Percentiles rank a stretch among this genome's conserved stretches.
Conservation (phyloP, 2,113 vertebrate species). For the Atrichornis clamosus region DNA sequence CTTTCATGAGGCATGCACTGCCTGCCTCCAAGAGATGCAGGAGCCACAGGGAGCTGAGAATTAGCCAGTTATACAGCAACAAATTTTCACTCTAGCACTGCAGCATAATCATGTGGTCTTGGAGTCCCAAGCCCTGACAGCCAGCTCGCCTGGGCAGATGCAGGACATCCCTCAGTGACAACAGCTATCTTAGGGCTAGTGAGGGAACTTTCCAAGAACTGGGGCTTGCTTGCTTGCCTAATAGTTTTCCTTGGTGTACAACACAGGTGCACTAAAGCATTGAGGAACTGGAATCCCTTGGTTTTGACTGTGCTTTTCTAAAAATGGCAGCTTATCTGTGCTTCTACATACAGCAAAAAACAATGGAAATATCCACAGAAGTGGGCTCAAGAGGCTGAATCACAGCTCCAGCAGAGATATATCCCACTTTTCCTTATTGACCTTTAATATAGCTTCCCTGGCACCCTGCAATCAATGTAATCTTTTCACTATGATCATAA, state of each 20-base stretch:
- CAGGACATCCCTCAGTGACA: background rate
- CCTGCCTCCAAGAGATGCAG: background rate
- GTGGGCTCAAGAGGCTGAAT: slow-evolving; percentile 23
- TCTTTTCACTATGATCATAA: slow-evolving; percentile 46
- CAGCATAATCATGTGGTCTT: background rate
- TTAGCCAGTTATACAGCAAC: background rate
- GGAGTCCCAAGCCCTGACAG: background rate
- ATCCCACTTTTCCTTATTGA: slow-evolving; percentile 55
- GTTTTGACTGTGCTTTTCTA: background rate
- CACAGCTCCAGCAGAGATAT: slow-evolving; percentile 36
- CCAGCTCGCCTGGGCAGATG: background rate
- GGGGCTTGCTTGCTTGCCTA: background rate
- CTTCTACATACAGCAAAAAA: slow-evolving; percentile 5
- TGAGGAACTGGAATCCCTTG: background rate
- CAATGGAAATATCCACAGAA: slow-evolving; percentile 23
- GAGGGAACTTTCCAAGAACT: background rate
- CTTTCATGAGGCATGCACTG: background rate
- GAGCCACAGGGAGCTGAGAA: background rate
- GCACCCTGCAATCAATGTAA: slow-evolving; percentile 46
- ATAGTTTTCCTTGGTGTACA: background rate
- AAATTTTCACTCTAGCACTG: background rate
- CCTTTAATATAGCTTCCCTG: slow-evolving; percentile 50
- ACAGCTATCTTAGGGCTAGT: background rate
- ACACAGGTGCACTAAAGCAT: background rate
- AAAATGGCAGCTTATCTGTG: background rate